Conservation (phyloP, 2,888 invertebrate genomes). For the Lamproptera curius region DNA sequence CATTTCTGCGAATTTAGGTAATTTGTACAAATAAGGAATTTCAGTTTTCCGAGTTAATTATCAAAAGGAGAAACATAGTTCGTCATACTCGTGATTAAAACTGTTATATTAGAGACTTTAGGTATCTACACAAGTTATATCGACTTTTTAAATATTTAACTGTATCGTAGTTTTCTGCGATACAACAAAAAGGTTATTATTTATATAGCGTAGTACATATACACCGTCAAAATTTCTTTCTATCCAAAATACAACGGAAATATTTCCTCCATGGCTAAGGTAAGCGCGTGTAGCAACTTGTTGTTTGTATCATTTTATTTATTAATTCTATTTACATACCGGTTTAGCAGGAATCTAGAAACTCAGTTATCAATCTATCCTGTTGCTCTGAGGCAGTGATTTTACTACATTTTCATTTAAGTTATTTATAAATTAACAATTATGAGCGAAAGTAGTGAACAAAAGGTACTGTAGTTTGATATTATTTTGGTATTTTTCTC, state of each 20-base stretch:
- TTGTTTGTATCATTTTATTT: slow-evolving; percentile 1
- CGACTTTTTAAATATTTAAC: too few species aligned
- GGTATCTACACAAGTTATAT: too few species aligned
- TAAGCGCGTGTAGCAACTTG: slow-evolving; percentile 44
- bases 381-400: not conserved
- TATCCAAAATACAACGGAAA: slow-evolving; percentile 82
- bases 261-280: slow-evolving; percentile 84
- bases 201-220: slow-evolving; percentile 27
- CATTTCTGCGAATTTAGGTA: too few species aligned
- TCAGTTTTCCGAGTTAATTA: too few species aligned
- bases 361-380: slow-evolving; percentile 19
- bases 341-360: slow-evolving; percentile 33
- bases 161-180: not conserved
- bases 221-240: slow-evolving; percentile 80
- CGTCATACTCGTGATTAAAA: too few species aligned
- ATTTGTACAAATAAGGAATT: too few species aligned
- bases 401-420: not conserved
- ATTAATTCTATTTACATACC: slow-evolving; percentile 40
- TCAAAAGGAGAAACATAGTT: too few species aligned
- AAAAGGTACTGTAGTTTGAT: slow-evolving; percentile 12
- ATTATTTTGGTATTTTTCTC: not conserved
- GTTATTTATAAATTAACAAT: not conserved
- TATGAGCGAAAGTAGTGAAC: slow-evolving; percentile 6
- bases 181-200: not conserved
- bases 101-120: too few species aligned